Evolutionary conservation across 2,797 vertebrate species (phyloP).

Genomic region (Euphonia xanthogaster): DNA sequence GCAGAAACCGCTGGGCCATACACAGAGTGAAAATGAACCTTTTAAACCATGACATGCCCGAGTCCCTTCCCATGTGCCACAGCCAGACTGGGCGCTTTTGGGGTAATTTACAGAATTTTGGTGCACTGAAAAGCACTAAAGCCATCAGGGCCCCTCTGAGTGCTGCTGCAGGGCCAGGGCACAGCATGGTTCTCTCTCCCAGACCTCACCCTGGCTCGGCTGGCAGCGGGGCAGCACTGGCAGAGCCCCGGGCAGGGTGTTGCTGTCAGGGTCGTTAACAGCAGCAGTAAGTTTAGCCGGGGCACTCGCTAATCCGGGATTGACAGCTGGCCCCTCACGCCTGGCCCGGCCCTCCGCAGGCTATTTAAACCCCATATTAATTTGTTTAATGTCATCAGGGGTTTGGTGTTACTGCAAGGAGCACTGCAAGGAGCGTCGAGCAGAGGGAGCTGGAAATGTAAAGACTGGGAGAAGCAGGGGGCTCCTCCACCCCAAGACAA

Average conservation of each 20-base stretch:
- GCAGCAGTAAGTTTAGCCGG: conserved; percentile 11
- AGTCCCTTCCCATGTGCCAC: fast-evolving
- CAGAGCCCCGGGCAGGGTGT: neutral
- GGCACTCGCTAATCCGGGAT: conserved; percentile 19
- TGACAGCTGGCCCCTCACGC: conserved; percentile 30
- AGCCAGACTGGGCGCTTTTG: neutral
- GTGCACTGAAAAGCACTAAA: neutral
- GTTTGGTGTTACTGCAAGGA: neutral
- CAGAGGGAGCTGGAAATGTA: neutral
- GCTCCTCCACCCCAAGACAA: neutral
- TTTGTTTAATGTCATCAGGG: conserved; percentile 57
- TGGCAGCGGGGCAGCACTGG: neutral
- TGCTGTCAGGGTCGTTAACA: neutral
- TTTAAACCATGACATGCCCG: neutral
- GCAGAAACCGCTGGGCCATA: neutral
- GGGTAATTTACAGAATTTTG: neutral
- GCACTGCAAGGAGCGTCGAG: neutral
- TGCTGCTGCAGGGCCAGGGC: fast-evolving
- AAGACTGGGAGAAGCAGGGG: neutral
- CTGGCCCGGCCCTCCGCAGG: conserved; percentile 8
- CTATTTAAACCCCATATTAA: conserved; percentile 59
- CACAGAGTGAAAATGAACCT: neutral
- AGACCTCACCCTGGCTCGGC: fast-evolving
- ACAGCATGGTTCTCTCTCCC: neutral
- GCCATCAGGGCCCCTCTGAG: too few species aligned